Evolutionary conservation across 2,797 vertebrate genomes (phyloP).

Genomic region (Falco columbarius): DNA sequence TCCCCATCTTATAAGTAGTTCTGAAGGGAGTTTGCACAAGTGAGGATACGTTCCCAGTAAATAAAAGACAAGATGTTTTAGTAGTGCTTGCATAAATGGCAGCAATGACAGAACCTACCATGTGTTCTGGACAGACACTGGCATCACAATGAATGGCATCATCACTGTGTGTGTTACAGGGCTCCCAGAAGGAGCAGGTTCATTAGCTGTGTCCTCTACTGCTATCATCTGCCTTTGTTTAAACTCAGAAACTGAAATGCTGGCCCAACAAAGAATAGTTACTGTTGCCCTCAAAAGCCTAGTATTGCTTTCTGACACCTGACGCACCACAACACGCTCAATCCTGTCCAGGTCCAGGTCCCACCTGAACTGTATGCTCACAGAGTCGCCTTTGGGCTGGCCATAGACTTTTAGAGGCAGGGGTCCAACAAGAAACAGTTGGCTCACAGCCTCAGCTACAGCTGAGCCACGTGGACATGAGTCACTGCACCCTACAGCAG

Average conservation of each 20-base stretch:
- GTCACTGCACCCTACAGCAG: not conserved
- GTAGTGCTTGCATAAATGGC: not conserved
- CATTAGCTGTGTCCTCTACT: not conserved
- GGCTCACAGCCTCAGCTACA: not conserved
- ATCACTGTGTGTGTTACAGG: not conserved
- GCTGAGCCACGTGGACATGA: not conserved
- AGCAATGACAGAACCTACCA: conserved; percentile 27
- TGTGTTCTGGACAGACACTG: conserved; percentile 7
- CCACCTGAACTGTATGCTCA: not conserved
- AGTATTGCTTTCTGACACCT: not conserved
- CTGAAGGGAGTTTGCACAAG: not conserved
- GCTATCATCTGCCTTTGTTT: not conserved
- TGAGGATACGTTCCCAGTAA: not conserved
- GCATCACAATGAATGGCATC: not conserved
- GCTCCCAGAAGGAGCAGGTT: conserved; percentile 5
- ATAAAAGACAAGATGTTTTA: not conserved
- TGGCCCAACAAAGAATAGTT: not conserved
- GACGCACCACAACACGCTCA: not conserved
- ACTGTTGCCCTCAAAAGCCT: not conserved
- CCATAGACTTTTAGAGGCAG: not conserved
- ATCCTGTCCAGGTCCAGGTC: not conserved
- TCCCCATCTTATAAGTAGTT: not conserved
- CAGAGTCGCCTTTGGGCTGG: not conserved
- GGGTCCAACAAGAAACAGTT: not conserved
- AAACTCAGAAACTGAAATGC: not conserved